These are phyloP conservation scores for Masticophis lateralis DNA, from an alignment of 2,797 vertebrate species.

Conservation along the genomic window DNA sequence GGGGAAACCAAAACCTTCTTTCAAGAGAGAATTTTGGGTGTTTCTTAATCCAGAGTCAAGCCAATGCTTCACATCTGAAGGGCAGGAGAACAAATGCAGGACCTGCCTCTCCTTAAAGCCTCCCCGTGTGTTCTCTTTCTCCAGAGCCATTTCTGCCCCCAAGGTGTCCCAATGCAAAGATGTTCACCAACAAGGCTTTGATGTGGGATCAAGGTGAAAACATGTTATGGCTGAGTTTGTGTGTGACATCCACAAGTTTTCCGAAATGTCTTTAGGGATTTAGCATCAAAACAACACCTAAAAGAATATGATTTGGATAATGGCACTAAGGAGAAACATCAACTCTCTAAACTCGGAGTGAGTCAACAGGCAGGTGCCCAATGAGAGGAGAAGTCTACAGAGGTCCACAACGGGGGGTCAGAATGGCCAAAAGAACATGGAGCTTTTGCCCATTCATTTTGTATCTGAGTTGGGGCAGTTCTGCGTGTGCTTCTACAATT, in stretches of 20 bases:
- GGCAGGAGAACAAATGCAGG: neutral
- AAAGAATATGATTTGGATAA: neutral
- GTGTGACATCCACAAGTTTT: neutral
- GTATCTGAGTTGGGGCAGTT: too few species aligned
- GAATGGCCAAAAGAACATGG: too few species aligned
- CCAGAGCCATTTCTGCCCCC: neutral
- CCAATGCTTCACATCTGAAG: neutral
- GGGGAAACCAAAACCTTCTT: neutral
- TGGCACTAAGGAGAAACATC: neutral
- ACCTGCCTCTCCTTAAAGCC: neutral
- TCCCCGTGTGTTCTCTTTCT: neutral
- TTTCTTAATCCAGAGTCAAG: neutral
- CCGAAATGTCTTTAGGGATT: neutral
- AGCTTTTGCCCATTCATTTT: too few species aligned
- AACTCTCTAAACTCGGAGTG: neutral
- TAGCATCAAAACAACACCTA: neutral
- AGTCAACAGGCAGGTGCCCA: neutral
- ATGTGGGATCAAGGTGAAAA: neutral
- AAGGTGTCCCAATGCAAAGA: neutral
- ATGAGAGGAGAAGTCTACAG: too few species aligned
- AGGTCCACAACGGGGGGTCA: too few species aligned
- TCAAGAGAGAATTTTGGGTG: neutral
- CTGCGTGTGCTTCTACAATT: too few species aligned
- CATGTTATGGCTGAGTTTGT: neutral
- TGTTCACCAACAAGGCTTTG: neutral